Percentiles rank a stretch among this genome's conserved stretches.
Evolutionary conservation across 2,113 vertebrate species (phyloP).

Genomic region (Candoia aspera): DNA sequence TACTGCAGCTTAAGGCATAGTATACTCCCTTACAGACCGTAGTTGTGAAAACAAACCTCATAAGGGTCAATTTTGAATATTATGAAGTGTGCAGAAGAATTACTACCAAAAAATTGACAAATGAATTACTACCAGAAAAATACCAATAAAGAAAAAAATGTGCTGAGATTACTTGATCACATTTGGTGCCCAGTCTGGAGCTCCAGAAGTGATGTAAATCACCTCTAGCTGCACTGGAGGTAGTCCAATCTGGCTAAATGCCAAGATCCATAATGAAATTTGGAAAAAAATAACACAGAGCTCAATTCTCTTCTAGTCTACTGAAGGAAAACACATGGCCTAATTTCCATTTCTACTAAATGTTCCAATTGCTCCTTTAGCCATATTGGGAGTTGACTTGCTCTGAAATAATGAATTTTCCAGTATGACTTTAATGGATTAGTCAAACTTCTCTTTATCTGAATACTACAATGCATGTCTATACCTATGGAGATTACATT

Average conservation of each 20-base stretch:
- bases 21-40: neutral
- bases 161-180: neutral
- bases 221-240: neutral
- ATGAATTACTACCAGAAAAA: neutral
- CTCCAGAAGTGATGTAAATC: neutral
- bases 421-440: neutral
- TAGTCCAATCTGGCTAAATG: neutral
- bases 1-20: neutral
- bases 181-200: neutral
- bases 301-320: neutral
- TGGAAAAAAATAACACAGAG: neutral
- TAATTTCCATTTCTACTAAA: neutral
- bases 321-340: neutral
- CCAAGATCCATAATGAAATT: conserved; percentile 2
- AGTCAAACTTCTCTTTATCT: neutral
- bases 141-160: neutral
- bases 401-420: neutral
- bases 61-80: neutral
- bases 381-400: neutral
- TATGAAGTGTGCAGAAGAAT: neutral
- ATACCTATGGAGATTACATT: neutral
- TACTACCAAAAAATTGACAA: neutral
- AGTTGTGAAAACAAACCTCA: neutral
- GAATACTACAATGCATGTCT: neutral
- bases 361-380: neutral